Evolutionary conservation across 2,797 vertebrate genomes (phyloP), one percentile per base, ranked within the genome.

Genomic region (Fratercula arctica): DNA sequence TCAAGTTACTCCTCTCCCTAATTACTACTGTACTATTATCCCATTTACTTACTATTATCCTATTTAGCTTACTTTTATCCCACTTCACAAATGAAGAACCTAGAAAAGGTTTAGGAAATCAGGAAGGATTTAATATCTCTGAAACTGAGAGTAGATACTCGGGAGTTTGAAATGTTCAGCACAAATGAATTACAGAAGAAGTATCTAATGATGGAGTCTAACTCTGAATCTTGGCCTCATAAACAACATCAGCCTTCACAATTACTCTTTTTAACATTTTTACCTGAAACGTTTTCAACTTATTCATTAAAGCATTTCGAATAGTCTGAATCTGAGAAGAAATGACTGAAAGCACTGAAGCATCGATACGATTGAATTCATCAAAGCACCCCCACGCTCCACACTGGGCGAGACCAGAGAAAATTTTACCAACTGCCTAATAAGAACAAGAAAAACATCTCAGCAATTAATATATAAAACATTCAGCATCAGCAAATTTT

Each of bases 301-400:
- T 98, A 84, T 99, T 98, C 68, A 99, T 99, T 88, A 99, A 98
- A 85, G 99, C 99, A 1, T 98, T 99, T 54, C 99, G 98, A 91
- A 99, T 99, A 0, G 99, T 99, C 96, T 99, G 99, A 90, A 99
- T 99, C 98, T 99, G 99, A 18, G 99, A 99, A 7, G 99, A 99
- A 97, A 99, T 99, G 72, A 99, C 99, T 4, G 99, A 99, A 54
- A 99, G 98, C 89, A 99, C 99, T 0, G 99, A 99, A n/a, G 99
- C 99, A 1, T 99, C 99, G 0, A 99, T 99, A 10, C 99, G 99
- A 96, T 99, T 99, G 90, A 99, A 99, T 95, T 99, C 99, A 77
- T 99, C 99, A 57, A 99, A 99, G 97, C 99, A 99, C 59, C 99
- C 99, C 99, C 99, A 99, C 1, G 99, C 99, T 46, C 99, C 99